phyloP scores from a whole-genome alignment of 1,140 invertebrate species.

The Rhagoletis pomonella region DNA sequence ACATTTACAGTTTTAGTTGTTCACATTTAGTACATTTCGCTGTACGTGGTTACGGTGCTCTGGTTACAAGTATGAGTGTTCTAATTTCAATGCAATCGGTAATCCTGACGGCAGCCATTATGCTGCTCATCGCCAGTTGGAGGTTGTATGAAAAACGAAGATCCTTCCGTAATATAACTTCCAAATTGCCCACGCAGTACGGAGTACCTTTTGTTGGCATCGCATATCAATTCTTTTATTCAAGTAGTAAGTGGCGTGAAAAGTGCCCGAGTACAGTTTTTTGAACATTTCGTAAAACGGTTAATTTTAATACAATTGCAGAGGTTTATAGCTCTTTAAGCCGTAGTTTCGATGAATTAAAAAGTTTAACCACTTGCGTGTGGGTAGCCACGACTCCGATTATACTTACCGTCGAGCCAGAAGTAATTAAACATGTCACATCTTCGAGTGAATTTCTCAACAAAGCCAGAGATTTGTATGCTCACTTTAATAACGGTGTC shows the following conservation, averaged over 20 bases:
- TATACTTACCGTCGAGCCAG: background rate
- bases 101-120: background rate
- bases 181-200: background rate
- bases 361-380: background rate
- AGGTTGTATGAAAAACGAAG: background rate
- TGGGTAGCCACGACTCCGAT: conserved; percentile 25
- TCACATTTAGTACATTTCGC: background rate
- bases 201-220: background rate
- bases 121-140: background rate
- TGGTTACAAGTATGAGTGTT: background rate
- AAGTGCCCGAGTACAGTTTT: background rate
- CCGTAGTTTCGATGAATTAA: background rate
- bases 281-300: too few species aligned
- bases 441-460: background rate
- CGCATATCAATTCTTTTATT: background rate
- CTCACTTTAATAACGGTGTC: conserved; percentile 31
- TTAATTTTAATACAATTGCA: background rate
- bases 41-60: background rate
- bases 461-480: conserved; percentile 7
- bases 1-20: background rate
- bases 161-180: background rate
- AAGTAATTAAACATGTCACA: background rate
- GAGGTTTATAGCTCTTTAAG: background rate
- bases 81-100: background rate
- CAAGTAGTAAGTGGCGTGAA: background rate